Evolutionary conservation across 2,888 invertebrate species (phyloP), one percentile per base, ranked within the genome.

Genomic region (Ochropacha duplaris): DNA sequence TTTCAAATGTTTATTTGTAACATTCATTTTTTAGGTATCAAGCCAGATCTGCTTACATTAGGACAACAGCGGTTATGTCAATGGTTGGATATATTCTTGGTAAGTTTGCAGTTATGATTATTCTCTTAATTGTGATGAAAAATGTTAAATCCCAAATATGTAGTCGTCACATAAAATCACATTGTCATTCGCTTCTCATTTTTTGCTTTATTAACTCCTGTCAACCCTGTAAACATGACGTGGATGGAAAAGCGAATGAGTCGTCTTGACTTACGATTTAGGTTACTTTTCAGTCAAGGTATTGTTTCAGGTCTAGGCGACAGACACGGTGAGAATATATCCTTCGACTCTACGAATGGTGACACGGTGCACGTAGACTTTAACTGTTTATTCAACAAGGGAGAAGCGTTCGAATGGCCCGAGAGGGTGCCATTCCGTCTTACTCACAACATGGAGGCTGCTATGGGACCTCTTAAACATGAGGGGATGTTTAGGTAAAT

Each of bases 361-460:
- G 98, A 99, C 81, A 95, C 96, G 0, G 97, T 99, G 0, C 99
- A 99, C 84, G 99, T 99, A 0, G 99, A 99, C 87, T 99, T 99
- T 86, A 99, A 99, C 88, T 98, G 99, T 79, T 92, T 99, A 16
- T 99, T 99, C 88, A 99, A 99, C 87, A 97, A 95, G 93, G 96
- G 98, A 84, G 97, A 97, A 84, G 93, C 94, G 0, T 97, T 99
- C 80, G 96, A 96, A 55, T 97, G 96, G 94, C 98, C 98, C 0
- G 98, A 98, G 86, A 87, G 95, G 57, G 98, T 98, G 14, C 98
- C 98, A 0, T 99, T 99, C 87, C 94, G 99, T 0, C 93, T 99
- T 56, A 99, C 99, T 0, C 98, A 97, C 64, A 99, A 99, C 79
- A 98, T 99, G 98, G 95, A 98, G 39, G 95, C 97, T 49, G 99